Evolutionary conservation across 2,113 vertebrate species (phyloP).

Genomic region (Oreamnos americanus): DNA sequence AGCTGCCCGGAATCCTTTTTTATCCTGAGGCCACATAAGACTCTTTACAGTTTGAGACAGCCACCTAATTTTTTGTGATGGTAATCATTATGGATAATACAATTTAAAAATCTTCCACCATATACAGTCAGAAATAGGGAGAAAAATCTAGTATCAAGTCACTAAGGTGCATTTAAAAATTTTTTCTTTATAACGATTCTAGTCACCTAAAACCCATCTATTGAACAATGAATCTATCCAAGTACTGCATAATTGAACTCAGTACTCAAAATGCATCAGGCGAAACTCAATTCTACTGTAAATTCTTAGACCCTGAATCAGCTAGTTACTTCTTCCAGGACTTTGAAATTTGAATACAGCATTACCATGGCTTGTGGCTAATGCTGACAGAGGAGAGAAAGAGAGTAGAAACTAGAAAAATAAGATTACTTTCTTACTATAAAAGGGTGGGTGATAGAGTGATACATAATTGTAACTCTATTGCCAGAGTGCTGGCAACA

Average conservation of each 20-base stretch:
- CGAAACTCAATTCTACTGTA: background rate
- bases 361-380: background rate
- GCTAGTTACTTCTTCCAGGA: background rate
- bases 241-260: background rate
- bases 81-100: background rate
- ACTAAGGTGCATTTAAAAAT: background rate
- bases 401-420: background rate
- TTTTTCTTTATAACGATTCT: background rate
- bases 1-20: background rate
- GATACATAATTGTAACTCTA: background rate
- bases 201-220: background rate
- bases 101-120: background rate
- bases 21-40: background rate
- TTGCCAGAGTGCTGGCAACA: background rate
- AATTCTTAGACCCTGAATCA: background rate
- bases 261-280: background rate
- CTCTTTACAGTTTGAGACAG: background rate
- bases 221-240: background rate
- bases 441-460: background rate
- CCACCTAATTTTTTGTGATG: background rate
- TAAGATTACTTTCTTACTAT: background rate
- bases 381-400: background rate
- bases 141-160: background rate
- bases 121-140: background rate
- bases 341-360: background rate